Evolutionary conservation across 1,140 invertebrate genomes (phyloP), one percentile per base, ranked within the genome.

Genomic region (Lepidurus arcticus): DNA sequence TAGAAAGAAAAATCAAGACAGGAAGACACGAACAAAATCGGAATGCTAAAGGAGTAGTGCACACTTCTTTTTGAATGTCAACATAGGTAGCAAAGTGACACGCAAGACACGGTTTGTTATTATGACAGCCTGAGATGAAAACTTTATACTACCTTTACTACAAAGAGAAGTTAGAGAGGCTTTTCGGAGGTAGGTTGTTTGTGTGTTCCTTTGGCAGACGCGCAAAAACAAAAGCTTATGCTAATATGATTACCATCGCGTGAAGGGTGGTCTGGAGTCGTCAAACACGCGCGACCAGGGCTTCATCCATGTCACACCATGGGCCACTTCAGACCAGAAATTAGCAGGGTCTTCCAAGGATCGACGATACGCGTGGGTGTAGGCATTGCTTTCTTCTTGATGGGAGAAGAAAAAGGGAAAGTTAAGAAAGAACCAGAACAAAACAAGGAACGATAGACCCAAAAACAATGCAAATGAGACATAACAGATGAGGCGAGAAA

Each of bases 251-350:
- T 88, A 94, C 96, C 95, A 97, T 90, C 94, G 94, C 10, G 93
- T 94, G 81, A 95, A 95, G 1, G 94, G 94, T 26, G 90, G 88
- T 82, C 93, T 90, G 13, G 89, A 90, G 81, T 94, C 90, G 82
- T 97, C 95, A 76, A 97, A 81, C 6, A 97, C 93, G 83, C 90
- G 90, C 5, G 90, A 85, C 92, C 93, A 97, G 0, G 91, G 91
- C 81, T 91, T 94, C 21, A 89, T 88, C 95, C 96, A 98, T 26
- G 90, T 88, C 1, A 97, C 83, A 4, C 90, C 80, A 44, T 86
- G 84, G 0, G 89, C 94, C 11, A 93, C 88, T 81, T 95, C 90
- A 7, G 87, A 89, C 95, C 95, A 98, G 85, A 96, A 97, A 65
- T 90, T 90, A 82, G 94, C 92, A 0, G 94, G 94, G 76, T 92